These are phyloP conservation scores for Protaetia brevitarsis DNA, from an alignment of 1,140 invertebrate species.

Conservation along the genomic window DNA sequence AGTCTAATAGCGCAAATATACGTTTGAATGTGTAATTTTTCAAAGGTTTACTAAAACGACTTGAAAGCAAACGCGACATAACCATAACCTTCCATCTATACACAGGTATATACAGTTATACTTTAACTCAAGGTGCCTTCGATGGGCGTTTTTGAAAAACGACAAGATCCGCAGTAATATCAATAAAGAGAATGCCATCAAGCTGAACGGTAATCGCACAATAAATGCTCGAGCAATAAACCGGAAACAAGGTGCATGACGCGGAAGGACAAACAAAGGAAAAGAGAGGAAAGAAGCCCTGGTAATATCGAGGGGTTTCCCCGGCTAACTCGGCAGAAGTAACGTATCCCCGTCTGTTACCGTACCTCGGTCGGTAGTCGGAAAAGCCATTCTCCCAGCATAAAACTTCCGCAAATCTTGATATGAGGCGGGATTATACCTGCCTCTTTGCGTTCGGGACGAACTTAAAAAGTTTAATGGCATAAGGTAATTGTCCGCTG, in stretches of 20 bases:
- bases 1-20: too few relatives aligned
- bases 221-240: constrained; percentile 5
- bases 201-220: background rate
- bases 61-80: too few relatives aligned
- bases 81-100: too few relatives aligned
- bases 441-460: background rate
- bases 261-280: constrained; percentile 2
- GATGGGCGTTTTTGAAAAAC: background rate
- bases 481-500: constrained; percentile 9
- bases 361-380: background rate
- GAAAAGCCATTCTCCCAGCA: constrained; percentile 2
- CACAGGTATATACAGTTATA: too few relatives aligned
- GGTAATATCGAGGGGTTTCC: background rate
- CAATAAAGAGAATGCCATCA: background rate
- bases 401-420: constrained; percentile 16
- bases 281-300: background rate
- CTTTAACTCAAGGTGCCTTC: too few relatives aligned
- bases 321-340: background rate
- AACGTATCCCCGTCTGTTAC: background rate
- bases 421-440: constrained; percentile 4
- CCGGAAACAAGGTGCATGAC: background rate
- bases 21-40: too few relatives aligned
- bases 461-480: constrained; percentile 15
- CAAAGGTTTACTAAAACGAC: too few relatives aligned
- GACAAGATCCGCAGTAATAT: constrained; percentile 3